Evolutionary conservation across 2,797 vertebrate genomes (phyloP).

Genomic region (Monodelphis domestica): DNA sequence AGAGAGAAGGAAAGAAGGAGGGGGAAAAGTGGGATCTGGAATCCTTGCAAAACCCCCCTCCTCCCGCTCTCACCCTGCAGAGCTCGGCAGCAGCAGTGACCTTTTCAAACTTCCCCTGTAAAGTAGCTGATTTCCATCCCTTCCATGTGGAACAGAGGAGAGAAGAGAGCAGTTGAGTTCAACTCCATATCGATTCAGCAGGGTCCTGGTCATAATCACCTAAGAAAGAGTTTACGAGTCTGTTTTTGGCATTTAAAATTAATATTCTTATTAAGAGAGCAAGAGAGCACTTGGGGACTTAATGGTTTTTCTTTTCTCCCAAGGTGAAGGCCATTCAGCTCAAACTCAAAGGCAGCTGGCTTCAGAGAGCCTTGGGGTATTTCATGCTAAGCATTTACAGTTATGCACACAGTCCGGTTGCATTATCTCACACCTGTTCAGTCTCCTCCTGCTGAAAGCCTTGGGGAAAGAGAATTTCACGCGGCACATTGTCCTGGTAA

Average conservation of each 20-base stretch:
- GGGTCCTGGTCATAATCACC: constrained; percentile 45
- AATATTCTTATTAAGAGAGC: constrained; percentile 74
- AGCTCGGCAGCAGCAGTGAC: constrained; percentile 45
- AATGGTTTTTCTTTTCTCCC: constrained; percentile 62
- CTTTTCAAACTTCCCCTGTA: constrained; percentile 65
- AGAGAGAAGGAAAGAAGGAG: neutral
- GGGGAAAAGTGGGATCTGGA: neutral
- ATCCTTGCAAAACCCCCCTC: neutral
- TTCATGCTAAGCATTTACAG: neutral
- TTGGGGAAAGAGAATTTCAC: neutral
- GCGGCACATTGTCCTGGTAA: neutral
- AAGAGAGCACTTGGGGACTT: constrained; percentile 68
- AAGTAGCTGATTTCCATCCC: constrained; percentile 36
- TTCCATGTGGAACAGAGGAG: neutral
- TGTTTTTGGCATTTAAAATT: constrained; percentile 79
- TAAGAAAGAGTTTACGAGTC: constrained; percentile 63
- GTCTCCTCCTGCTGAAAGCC: neutral
- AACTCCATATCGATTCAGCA: constrained; percentile 21
- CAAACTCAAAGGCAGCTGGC: constrained; percentile 46
- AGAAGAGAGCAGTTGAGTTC: neutral
- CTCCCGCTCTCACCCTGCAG: neutral
- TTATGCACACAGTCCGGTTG: neutral
- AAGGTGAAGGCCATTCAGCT: constrained; percentile 63
- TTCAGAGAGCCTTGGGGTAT: neutral
- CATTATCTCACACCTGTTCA: neutral